These are phyloP conservation scores for Euleptes europaea DNA, from an alignment of 2,113 vertebrate species.

Conservation along the genomic window DNA sequence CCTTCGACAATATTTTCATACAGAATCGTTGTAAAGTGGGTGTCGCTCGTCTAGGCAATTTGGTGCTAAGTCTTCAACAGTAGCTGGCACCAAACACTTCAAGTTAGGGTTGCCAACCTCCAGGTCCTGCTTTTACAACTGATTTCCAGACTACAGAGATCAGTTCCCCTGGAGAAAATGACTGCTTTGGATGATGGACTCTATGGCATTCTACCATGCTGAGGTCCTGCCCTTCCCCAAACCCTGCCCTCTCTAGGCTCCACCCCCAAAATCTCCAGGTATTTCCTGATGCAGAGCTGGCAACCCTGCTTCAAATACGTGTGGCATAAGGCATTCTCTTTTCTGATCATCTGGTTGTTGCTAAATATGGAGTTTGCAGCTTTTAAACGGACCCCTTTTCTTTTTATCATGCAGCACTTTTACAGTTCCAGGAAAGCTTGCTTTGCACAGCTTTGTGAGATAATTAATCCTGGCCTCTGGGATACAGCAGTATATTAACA, in stretches of 20 bases:
- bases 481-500: background rate
- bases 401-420: background rate
- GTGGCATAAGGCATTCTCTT: background rate
- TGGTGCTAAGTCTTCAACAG: background rate
- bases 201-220: too few relatives aligned
- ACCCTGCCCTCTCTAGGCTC: too few relatives aligned
- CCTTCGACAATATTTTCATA: too few relatives aligned
- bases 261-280: too few relatives aligned
- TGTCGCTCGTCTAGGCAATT: background rate
- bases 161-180: too few relatives aligned
- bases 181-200: too few relatives aligned
- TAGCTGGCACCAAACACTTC: background rate
- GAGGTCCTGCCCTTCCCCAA: too few relatives aligned
- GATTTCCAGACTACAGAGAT: too few relatives aligned
- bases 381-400: background rate
- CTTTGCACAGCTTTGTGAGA: background rate
- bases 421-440: background rate
- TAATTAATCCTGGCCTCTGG: background rate
- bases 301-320: background rate
- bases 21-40: background rate
- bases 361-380: background rate
- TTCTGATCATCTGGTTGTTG: background rate
- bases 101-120: background rate
- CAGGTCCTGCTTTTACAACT: too few relatives aligned
- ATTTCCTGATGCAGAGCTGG: too few relatives aligned